Evolutionary conservation across 2,113 vertebrate genomes (phyloP).

Genomic region (Nibea albiflora): DNA sequence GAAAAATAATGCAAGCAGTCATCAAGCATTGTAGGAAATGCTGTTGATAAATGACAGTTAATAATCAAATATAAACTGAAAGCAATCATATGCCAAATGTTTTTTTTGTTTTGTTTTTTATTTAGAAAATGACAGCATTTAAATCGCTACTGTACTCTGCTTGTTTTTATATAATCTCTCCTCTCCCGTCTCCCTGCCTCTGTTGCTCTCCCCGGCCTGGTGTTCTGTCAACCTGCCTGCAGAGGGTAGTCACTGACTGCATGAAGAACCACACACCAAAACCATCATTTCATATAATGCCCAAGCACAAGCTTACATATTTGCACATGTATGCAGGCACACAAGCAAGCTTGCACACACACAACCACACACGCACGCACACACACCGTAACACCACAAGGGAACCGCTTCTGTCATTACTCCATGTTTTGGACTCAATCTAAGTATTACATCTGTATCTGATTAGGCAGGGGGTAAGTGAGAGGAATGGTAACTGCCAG

Average conservation of each 20-base stretch:
- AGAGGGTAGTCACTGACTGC: conserved; percentile 85
- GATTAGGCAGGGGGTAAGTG: conserved; percentile 29
- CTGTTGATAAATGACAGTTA: conserved; percentile 45
- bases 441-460: conserved; percentile 39
- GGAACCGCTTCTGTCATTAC: conserved; percentile 29
- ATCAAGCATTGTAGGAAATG: conserved; percentile 16
- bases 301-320: conserved; percentile 27
- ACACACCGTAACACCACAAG: conserved; percentile 19
- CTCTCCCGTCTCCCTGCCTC: conserved; percentile 3
- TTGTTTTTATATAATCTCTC: conserved; percentile 17
- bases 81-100: conserved; percentile 8
- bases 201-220: conserved; percentile 24
- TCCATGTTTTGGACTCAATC: conserved; percentile 22
- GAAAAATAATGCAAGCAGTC: conserved; percentile 49
- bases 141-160: conserved; percentile 1
- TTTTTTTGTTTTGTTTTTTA: neutral
- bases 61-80: conserved; percentile 51
- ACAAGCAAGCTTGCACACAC: conserved; percentile 12
- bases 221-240: conserved; percentile 73
- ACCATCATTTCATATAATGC: conserved; percentile 21
- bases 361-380: neutral
- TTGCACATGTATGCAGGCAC: conserved; percentile 22
- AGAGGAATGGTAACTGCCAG: conserved; percentile 35
- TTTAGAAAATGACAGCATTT: conserved; percentile 21
- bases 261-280: conserved; percentile 25